A percentile compares a stretch with the other conserved stretches of the same genome.
phyloP scores from a whole-genome alignment of 2,113 vertebrate genomes.

The Gadus chalcogrammus region DNA sequence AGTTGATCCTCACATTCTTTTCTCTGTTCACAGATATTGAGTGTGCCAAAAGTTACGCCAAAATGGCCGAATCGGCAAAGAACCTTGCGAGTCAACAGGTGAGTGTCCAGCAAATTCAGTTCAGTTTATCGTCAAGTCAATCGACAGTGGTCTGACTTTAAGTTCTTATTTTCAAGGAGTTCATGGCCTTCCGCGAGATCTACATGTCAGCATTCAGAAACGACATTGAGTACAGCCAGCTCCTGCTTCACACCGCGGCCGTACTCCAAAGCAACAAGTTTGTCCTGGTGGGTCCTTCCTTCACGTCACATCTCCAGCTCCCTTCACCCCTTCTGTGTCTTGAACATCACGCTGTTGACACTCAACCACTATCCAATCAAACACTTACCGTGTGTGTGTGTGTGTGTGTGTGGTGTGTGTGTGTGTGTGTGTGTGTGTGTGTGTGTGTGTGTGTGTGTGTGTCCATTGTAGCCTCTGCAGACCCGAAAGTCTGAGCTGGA shows the following conservation, averaged over 20 bases:
- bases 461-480: slow-evolving; percentile 81
- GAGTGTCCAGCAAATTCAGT: slow-evolving; percentile 14
- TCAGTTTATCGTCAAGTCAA: not conserved
- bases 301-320: not conserved
- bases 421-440: no score
- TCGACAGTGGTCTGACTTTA: not conserved
- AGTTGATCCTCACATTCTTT: no score
- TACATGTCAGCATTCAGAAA: slow-evolving; percentile 88
- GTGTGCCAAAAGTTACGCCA: slow-evolving; percentile 87
- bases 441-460: no score
- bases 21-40: slow-evolving; percentile 80
- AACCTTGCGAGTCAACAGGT: slow-evolving; percentile 86
- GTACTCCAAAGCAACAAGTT: slow-evolving; percentile 94
- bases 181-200: slow-evolving; percentile 91
- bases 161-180: slow-evolving; percentile 72
- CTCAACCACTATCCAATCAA: no score
- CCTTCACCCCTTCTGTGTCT: not conserved
- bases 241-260: slow-evolving; percentile 84
- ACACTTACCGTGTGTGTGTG: not conserved
- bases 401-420: slow-evolving; percentile 10
- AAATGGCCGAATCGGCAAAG: slow-evolving; percentile 93
- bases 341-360: no score
- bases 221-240: slow-evolving; percentile 85
- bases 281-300: slow-evolving; percentile 80
- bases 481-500: slow-evolving; percentile 93